Evolutionary conservation across 2,888 invertebrate species (phyloP).

Genomic region (Pristionchus arcanus): DNA sequence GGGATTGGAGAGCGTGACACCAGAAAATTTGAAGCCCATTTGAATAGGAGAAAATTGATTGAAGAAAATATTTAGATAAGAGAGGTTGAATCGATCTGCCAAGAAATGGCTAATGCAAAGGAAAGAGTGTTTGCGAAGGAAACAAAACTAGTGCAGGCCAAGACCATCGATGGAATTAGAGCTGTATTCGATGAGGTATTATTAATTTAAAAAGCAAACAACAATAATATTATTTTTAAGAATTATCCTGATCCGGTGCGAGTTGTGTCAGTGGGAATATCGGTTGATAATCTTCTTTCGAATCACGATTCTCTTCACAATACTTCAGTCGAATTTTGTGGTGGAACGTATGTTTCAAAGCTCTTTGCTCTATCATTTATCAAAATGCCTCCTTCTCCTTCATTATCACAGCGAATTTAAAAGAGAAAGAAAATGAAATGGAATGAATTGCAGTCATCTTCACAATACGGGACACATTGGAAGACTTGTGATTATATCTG

Average conservation of each 20-base stretch:
- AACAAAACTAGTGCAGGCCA: conserved; percentile 89
- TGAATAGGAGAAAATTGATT: no score
- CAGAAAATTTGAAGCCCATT: no score
- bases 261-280: conserved; percentile 93
- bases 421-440: not conserved
- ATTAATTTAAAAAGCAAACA: no score
- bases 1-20: no score
- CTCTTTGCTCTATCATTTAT: no score
- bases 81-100: conserved; percentile 89
- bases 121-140: conserved; percentile 91
- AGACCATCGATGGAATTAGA: conserved; percentile 92
- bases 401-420: no score
- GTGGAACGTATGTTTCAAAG: conserved; percentile 87
- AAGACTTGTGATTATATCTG: conserved; percentile 94
- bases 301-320: conserved; percentile 89
- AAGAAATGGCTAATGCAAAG: conserved; percentile 87
- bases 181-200: conserved; percentile 96
- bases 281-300: conserved; percentile 90
- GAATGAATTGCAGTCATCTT: conserved; percentile 69
- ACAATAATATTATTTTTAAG: conserved; percentile 79
- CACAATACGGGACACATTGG: conserved; percentile 88
- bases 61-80: conserved; percentile 62
- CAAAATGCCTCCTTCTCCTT: no score
- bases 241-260: conserved; percentile 94
- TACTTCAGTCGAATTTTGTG: conserved; percentile 98